Evolutionary conservation across 1,140 invertebrate genomes (phyloP).

Genomic region (Leguminivora glycinivorella): DNA sequence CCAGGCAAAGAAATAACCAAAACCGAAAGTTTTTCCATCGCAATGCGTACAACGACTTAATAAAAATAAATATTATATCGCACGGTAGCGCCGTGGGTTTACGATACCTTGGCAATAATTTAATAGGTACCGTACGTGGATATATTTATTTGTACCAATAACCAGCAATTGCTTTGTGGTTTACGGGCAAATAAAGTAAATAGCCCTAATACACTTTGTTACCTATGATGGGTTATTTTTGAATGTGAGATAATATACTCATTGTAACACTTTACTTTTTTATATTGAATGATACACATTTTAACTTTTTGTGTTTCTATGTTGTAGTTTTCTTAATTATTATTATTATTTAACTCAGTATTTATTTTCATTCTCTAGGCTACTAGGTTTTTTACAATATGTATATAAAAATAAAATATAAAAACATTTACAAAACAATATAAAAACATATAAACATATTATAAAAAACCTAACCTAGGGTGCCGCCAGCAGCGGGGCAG

Average conservation of each 20-base stretch:
- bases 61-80: slow-evolving; percentile 70
- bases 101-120: slow-evolving; percentile 66
- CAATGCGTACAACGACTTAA: slow-evolving; percentile 48
- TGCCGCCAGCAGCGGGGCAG: too few relatives aligned
- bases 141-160: slow-evolving; percentile 63
- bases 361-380: too few relatives aligned
- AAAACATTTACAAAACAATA: too few relatives aligned
- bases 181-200: slow-evolving; percentile 28
- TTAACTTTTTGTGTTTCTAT: too few relatives aligned
- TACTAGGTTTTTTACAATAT: too few relatives aligned
- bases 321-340: too few relatives aligned
- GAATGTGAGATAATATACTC: not conserved
- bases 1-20: slow-evolving; percentile 24
- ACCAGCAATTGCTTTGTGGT: slow-evolving; percentile 9
- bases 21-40: slow-evolving; percentile 35
- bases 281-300: too few relatives aligned
- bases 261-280: not conserved
- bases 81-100: slow-evolving; percentile 54
- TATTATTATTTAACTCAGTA: too few relatives aligned
- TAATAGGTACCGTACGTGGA: slow-evolving; percentile 56
- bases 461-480: too few relatives aligned
- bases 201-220: slow-evolving; percentile 4
- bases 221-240: not conserved
- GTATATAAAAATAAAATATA: too few relatives aligned
- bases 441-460: too few relatives aligned